Percentiles rank a stretch among this genome's conserved stretches.
Evolutionary conservation across 1,140 invertebrate genomes (phyloP).

Genomic region (Papilio glaucus): DNA sequence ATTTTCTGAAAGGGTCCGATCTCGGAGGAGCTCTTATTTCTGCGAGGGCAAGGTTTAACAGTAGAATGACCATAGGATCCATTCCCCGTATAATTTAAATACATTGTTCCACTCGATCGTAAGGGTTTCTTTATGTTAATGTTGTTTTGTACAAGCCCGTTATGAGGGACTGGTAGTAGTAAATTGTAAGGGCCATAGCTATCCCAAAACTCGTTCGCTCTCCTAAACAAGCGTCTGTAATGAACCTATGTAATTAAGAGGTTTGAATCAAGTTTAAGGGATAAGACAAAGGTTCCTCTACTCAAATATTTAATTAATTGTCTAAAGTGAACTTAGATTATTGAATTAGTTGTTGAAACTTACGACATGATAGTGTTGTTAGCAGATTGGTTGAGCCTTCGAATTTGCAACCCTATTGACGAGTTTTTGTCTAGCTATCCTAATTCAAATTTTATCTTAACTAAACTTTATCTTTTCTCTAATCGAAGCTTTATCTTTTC

Average conservation of each 20-base stretch:
- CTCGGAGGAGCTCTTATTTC: neutral
- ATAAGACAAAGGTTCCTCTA: constrained; percentile 11
- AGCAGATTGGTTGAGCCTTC: too few species aligned
- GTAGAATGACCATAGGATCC: neutral
- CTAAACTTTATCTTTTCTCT: too few species aligned
- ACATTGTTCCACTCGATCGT: constrained; percentile 10
- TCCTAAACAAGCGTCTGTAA: constrained; percentile 6
- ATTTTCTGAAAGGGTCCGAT: neutral
- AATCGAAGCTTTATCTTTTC: too few species aligned
- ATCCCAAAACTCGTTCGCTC: constrained; percentile 10
- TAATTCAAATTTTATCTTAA: too few species aligned
- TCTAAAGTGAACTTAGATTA: constrained; percentile 1
- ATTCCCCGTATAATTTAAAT: constrained; percentile 13
- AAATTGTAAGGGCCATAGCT: constrained; percentile 9
- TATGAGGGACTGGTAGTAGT: constrained; percentile 14
- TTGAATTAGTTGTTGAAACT: neutral
- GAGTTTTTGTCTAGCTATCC: too few species aligned
- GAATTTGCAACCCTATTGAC: too few species aligned
- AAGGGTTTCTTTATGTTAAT: constrained; percentile 26
- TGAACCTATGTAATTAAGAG: constrained; percentile 25
- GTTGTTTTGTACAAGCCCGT: neutral
- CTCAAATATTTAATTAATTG: constrained; percentile 24
- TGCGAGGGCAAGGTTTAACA: constrained; percentile 4
- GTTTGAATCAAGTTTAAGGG: constrained; percentile 23
- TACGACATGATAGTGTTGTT: neutral